Evolutionary conservation across 2,888 invertebrate species (phyloP).

Genomic region (Glyphotaelius pellucidus): DNA sequence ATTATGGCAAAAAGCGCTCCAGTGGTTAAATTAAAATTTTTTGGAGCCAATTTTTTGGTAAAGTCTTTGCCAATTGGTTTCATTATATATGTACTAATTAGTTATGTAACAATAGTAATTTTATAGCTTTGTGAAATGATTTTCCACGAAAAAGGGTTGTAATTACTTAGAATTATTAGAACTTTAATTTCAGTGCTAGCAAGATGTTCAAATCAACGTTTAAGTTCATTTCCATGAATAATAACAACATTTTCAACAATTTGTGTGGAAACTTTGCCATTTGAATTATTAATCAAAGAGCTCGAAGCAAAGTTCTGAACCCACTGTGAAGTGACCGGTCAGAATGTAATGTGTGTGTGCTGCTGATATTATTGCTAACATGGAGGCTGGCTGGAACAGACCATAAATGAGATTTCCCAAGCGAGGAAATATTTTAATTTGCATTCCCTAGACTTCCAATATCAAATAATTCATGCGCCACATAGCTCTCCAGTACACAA

Average conservation of each 20-base stretch:
- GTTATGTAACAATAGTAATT: too few species aligned
- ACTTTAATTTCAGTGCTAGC: not conserved
- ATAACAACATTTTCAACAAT: not conserved
- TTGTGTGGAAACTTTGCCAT: not conserved
- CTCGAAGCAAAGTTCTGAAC: not conserved
- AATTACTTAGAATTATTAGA: not conserved
- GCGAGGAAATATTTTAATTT: not conserved
- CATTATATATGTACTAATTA: too few species aligned
- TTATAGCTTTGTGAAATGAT: not conserved
- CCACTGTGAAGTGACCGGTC: not conserved
- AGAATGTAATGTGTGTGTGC: not conserved
- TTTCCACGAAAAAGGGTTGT: not conserved
- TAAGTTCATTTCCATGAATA: not conserved
- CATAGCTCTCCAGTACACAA: not conserved
- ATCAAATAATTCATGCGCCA: not conserved
- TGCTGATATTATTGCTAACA: not conserved
- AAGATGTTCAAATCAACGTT: not conserved
- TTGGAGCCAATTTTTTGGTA: too few species aligned
- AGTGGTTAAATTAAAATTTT: too few species aligned
- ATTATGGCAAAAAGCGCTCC: too few species aligned
- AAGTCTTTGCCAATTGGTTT: too few species aligned
- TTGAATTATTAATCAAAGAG: not conserved
- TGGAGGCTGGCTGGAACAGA: not conserved
- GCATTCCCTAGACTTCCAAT: not conserved
- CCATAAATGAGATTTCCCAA: not conserved